Percentiles rank a stretch among this genome's conserved stretches.
These are phyloP conservation scores for Chalcis sispes DNA, from an alignment of 2,888 invertebrate genomes.

Conservation along the genomic window DNA sequence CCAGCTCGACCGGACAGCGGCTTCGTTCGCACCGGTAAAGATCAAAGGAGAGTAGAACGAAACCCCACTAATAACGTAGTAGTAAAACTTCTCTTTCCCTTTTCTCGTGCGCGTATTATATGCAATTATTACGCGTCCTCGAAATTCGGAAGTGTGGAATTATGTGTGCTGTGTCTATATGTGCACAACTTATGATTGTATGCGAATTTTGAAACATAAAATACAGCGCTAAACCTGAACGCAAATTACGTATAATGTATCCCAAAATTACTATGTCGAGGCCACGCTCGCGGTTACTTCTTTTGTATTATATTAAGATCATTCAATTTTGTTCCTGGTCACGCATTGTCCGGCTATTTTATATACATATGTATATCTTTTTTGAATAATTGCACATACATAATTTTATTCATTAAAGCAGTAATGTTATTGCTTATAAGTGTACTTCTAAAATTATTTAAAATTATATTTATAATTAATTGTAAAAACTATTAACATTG, in stretches of 20 bases:
- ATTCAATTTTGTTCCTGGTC: constrained; percentile 6
- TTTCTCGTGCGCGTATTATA: background rate
- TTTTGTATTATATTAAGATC: background rate
- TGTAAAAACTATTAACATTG: too few species aligned
- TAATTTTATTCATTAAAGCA: too few species aligned
- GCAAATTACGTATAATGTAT: constrained; percentile 29
- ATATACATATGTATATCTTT: too few species aligned
- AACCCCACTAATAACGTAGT: constrained; percentile 48
- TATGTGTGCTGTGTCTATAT: constrained; percentile 8
- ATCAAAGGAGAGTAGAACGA: constrained; percentile 34
- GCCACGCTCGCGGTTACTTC: background rate
- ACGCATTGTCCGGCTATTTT: too few species aligned
- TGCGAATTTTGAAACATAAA: constrained; percentile 18
- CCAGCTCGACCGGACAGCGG: constrained; percentile 19
- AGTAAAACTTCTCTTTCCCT: background rate
- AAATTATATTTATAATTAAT: too few species aligned
- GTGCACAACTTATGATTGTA: constrained; percentile 20
- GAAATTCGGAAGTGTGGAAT: constrained; percentile 50
- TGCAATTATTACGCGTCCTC: constrained; percentile 28
- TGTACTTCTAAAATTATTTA: too few species aligned
- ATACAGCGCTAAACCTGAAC: constrained; percentile 6
- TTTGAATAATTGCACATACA: too few species aligned
- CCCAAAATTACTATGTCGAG: constrained; percentile 27
- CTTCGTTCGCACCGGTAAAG: background rate
- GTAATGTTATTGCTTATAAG: too few species aligned